Evolutionary conservation across 1,140 invertebrate genomes (phyloP).

Genomic region (Bacillus rossius): DNA sequence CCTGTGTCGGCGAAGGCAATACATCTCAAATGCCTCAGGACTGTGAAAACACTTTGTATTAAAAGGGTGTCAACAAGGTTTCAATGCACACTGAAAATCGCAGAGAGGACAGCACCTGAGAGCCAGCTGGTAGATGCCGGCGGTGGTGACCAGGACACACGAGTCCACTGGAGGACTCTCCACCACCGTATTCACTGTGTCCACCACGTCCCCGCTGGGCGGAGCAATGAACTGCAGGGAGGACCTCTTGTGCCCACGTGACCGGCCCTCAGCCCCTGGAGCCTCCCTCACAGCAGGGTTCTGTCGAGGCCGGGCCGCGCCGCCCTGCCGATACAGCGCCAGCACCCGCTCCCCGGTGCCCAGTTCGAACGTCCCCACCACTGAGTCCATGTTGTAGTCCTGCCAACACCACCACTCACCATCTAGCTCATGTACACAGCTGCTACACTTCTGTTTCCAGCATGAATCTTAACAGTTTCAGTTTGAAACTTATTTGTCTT

Average conservation of each 20-base stretch:
- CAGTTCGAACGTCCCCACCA: slow-evolving; percentile 11
- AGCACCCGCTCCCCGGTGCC: neutral
- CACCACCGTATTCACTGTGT: slow-evolving; percentile 45
- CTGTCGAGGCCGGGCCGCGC: slow-evolving; percentile 1
- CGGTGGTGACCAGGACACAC: slow-evolving; percentile 64
- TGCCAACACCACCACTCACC: too few relatives aligned
- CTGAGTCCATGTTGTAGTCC: slow-evolving; percentile 14
- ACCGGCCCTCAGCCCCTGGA: neutral
- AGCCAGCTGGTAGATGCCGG: slow-evolving; percentile 59
- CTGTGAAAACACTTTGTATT: too few relatives aligned
- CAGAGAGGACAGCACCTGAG: too few relatives aligned
- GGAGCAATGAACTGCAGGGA: slow-evolving; percentile 31
- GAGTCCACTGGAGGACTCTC: slow-evolving; percentile 51
- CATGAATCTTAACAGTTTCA: too few relatives aligned
- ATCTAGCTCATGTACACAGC: too few relatives aligned
- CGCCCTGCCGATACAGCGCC: slow-evolving; percentile 3
- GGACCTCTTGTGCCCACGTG: neutral
- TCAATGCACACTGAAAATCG: too few relatives aligned
- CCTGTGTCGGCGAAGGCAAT: too few relatives aligned
- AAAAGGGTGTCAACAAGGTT: too few relatives aligned
- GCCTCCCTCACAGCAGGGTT: neutral
- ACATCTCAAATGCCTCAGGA: too few relatives aligned
- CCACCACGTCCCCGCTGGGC: slow-evolving; percentile 45
- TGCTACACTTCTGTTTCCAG: too few relatives aligned
- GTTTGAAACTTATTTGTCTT: too few relatives aligned